A percentile compares a stretch with the other conserved stretches of the same genome.
phyloP scores from a whole-genome alignment of 2,113 vertebrate genomes.

The Saccopteryx bilineata region DNA sequence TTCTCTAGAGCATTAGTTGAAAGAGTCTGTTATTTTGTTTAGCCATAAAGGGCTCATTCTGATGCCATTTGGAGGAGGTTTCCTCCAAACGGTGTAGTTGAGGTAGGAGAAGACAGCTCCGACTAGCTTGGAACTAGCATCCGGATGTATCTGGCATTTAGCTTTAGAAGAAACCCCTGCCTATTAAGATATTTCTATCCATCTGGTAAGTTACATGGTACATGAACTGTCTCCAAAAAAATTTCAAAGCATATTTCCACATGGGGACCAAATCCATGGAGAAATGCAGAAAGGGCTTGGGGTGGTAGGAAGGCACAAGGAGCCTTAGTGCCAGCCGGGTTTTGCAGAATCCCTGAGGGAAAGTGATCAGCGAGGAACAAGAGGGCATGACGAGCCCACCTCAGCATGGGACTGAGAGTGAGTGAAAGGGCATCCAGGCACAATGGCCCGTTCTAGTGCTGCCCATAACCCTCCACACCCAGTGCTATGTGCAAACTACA shows the following conservation, averaged over 20 bases:
- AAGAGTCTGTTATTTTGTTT: slow-evolving; percentile 31
- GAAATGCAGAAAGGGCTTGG: not conserved
- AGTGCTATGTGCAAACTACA: not conserved
- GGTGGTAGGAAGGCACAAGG: not conserved
- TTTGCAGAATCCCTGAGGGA: not conserved
- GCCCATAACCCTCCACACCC: too few relatives aligned
- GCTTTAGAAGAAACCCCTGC: slow-evolving; percentile 14
- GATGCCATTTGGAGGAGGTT: not conserved
- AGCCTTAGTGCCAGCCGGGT: not conserved
- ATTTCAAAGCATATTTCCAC: not conserved
- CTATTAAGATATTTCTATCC: not conserved
- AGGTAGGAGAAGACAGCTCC: not conserved
- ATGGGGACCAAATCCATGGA: not conserved
- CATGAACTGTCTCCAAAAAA: not conserved
- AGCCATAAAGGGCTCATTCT: not conserved
- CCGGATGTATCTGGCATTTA: not conserved
- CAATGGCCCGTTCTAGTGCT: not conserved
- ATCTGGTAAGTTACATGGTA: not conserved
- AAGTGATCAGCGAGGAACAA: not conserved
- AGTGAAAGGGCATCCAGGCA: not conserved
- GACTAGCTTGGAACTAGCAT: not conserved
- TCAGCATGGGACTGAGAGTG: not conserved
- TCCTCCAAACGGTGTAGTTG: not conserved
- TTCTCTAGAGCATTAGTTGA: not conserved
- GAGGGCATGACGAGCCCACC: not conserved